Conservation (phyloP, 2,797 vertebrate species). For the Coluber constrictor region DNA sequence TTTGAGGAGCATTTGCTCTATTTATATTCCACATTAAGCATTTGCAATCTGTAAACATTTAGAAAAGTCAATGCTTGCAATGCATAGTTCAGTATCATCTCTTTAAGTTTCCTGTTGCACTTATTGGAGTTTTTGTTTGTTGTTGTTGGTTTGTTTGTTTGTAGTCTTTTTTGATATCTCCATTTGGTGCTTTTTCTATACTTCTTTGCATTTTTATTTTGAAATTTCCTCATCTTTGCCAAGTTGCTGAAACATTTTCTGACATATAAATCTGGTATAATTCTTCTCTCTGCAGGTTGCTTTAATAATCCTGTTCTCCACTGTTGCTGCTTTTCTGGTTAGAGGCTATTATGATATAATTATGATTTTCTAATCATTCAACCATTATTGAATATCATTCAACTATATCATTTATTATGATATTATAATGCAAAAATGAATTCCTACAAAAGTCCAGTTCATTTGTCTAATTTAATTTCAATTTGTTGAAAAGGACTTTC, state of each 20-base stretch:
- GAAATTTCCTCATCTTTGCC: neutral
- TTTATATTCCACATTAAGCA: neutral
- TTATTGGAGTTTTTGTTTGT: neutral
- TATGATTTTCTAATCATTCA: neutral
- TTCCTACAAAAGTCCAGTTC: neutral
- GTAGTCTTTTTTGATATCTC: neutral
- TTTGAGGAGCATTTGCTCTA: neutral
- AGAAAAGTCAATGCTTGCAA: neutral
- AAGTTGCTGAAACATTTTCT: neutral
- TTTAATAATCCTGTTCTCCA: neutral
- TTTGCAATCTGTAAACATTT: neutral
- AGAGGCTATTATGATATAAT: neutral
- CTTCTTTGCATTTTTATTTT: neutral
- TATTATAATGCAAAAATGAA: neutral
- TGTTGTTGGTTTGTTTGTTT: neutral
- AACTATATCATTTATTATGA: neutral
- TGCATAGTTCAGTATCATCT: neutral
- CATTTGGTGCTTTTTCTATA: neutral
- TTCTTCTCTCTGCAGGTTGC: neutral
- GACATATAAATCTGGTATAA: neutral
- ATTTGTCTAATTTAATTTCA: neutral
- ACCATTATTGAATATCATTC: neutral
- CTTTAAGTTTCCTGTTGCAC: neutral
- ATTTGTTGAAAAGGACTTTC: neutral
- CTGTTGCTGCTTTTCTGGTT: neutral